Percentiles rank a stretch among this genome's conserved stretches.
phyloP scores from a whole-genome alignment of 2,888 invertebrate genomes.

The Aphrophora alni region DNA sequence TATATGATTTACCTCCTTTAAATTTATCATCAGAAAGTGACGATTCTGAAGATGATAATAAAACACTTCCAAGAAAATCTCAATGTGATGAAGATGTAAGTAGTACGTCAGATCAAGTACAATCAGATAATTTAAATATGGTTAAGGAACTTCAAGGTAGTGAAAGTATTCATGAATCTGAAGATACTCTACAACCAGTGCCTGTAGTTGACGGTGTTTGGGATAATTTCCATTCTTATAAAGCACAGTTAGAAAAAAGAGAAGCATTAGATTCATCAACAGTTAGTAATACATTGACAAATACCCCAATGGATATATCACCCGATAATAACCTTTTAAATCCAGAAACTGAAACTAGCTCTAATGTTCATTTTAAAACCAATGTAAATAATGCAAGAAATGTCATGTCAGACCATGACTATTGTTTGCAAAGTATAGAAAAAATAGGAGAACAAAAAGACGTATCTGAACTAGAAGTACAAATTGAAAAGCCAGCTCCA shows the following conservation, averaged over 20 bases:
- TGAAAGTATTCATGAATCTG: constrained; percentile 25
- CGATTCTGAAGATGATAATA: constrained; percentile 64
- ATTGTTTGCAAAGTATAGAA: constrained; percentile 46
- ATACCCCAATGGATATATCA: neutral
- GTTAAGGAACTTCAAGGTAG: constrained; percentile 22
- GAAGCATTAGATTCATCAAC: constrained; percentile 48
- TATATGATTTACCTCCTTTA: constrained; percentile 76
- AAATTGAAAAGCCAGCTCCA: constrained; percentile 46
- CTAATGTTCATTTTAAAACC: neutral
- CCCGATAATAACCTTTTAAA: neutral
- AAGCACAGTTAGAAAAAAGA: constrained; percentile 70
- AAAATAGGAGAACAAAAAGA: constrained; percentile 57
- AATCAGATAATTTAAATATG: constrained; percentile 2
- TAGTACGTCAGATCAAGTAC: neutral
- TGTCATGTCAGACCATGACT: constrained; percentile 50
- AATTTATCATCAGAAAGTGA: constrained; percentile 84
- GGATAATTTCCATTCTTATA: constrained; percentile 78
- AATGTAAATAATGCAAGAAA: constrained; percentile 35
- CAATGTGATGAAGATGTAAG: neutral
- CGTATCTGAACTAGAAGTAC: constrained; percentile 47
- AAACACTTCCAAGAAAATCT: constrained; percentile 34
- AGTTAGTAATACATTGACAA: neutral
- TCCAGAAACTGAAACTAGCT: neutral
- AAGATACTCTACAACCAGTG: constrained; percentile 27
- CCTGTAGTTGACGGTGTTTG: constrained; percentile 73